Evolutionary conservation across 2,888 invertebrate species (phyloP), one percentile per base, ranked within the genome.

Genomic region (Digitonthophagus gazella): DNA sequence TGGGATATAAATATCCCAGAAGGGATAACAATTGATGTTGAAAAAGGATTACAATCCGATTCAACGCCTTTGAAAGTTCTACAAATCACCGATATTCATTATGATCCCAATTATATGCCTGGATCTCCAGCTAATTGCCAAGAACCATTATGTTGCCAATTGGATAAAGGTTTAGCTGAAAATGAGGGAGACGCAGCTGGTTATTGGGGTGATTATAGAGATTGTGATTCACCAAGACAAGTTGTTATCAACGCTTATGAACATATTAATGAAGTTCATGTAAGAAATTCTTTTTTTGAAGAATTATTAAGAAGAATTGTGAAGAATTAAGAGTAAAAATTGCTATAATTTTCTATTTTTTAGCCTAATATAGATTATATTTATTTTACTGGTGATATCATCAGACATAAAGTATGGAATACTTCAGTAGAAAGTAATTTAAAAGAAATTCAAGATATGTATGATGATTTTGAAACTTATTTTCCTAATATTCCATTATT

Each of bases 391-490:
- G 97, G 97, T 1, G 97, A 97, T 78, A 87, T 93, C 3, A 88
- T 95, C 58, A 91, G 94, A 75, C 96, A 96, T 78, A 90, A 91
- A 72, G 87, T 94, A n/a, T 97, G 97, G 96, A 89, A 89, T 74
- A 96, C 96, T 1, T 88, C 90, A 0, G 83, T 85, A 28, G 84
- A 86, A 61, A 83, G 86, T 72, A 94, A 94, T 76, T 82, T 85
- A 0, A 81, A 85, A 0, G 85, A 87, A 72, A 86, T 93, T 65
- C 78, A 78, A 6, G 79, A 82, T 28, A 84, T 82, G 15, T 68
- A 54, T 14, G 54, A 18, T 11, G 54, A 16, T 15, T 56, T 70
- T 8, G 22, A 66, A n/a, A 28, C 65, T 0, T 8, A 54, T n/a
- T 70, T 70, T 54, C 58, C 68, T 2, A 55, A 69, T 1, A 54